These are phyloP conservation scores for Atopsyche davidsoni DNA, from an alignment of 1,140 invertebrate species.

Conservation along the genomic window DNA sequence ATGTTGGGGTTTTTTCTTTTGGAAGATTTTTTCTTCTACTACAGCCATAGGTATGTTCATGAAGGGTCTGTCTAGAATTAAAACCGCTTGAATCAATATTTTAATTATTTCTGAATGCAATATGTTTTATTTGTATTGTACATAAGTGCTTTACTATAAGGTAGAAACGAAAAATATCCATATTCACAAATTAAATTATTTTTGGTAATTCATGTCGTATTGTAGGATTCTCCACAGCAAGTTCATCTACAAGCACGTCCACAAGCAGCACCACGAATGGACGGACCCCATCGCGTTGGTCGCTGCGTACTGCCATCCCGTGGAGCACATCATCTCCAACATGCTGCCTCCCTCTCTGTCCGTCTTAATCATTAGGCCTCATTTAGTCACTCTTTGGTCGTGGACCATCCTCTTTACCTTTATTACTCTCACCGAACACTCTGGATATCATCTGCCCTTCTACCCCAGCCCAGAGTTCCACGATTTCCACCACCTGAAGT, in stretches of 20 bases:
- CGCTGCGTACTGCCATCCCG: conserved; percentile 78
- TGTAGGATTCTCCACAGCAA: conserved; percentile 67
- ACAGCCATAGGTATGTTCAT: no score
- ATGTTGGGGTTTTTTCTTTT: no score
- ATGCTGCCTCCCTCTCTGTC: conserved; percentile 73
- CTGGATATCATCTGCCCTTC: conserved; percentile 84
- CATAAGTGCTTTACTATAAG: no score
- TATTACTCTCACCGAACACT: conserved; percentile 78
- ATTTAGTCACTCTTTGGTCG: conserved; percentile 73
- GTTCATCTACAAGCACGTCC: conserved; percentile 72
- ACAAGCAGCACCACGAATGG: conserved; percentile 84
- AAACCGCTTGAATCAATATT: no score
- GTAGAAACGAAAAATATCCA: no score
- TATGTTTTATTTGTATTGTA: no score
- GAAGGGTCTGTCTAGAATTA: no score
- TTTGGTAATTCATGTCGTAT: no score
- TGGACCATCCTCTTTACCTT: conserved; percentile 76
- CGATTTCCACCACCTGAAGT: conserved; percentile 87
- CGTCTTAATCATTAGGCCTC: conserved; percentile 72
- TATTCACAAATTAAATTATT: no score
- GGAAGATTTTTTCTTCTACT: no score
- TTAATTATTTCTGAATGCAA: no score
- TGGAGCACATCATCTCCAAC: conserved; percentile 82
- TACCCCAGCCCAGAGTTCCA: conserved; percentile 83
- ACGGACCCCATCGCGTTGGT: conserved; percentile 77